A percentile compares a stretch with the other conserved stretches of the same genome.
These are phyloP conservation scores for Drosophila pallidifrons DNA, from an alignment of 1,140 invertebrate genomes.

Conservation along the genomic window DNA sequence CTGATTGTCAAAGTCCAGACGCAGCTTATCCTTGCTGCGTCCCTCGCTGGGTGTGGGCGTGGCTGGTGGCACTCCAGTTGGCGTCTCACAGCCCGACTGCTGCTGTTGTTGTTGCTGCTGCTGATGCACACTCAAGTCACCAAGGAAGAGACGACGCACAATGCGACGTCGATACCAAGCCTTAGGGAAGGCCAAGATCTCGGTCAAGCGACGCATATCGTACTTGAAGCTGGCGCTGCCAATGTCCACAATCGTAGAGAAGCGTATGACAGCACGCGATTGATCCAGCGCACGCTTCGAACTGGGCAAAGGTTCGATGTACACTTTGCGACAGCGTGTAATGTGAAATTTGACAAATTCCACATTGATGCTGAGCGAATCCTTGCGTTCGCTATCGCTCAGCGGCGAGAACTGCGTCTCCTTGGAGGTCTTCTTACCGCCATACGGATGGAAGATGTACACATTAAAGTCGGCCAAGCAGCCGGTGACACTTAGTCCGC, in stretches of 20 bases:
- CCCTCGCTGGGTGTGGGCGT: constrained; percentile 69
- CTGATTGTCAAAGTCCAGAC: constrained; percentile 64
- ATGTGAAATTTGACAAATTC: constrained; percentile 99
- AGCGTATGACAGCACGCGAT: constrained; percentile 93
- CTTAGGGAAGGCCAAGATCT: constrained; percentile 98
- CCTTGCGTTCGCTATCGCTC: constrained; percentile 95
- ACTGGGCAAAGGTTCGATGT: constrained; percentile 88
- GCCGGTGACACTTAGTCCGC: constrained; percentile 92
- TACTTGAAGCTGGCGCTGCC: constrained; percentile 99
- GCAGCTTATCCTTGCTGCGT: constrained; percentile 67
- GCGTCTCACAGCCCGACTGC: constrained; percentile 60
- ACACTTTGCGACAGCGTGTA: constrained; percentile 93
- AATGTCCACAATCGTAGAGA: constrained; percentile 97
- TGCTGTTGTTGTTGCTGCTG: constrained; percentile 76
- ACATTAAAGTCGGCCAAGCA: constrained; percentile 98
- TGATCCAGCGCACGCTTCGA: constrained; percentile 85
- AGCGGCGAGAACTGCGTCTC: constrained; percentile 94
- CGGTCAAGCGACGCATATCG: constrained; percentile 98
- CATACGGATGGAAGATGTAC: constrained; percentile 99
- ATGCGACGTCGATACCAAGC: constrained; percentile 98
- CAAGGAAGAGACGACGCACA: constrained; percentile 96
- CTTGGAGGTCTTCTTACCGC: constrained; percentile 94
- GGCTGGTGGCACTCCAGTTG: constrained; percentile 42
- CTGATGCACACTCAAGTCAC: constrained; percentile 90
- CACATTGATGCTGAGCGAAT: constrained; percentile 97